Conservation (phyloP, 2,888 invertebrate genomes). For the Griposia aprilina region DNA sequence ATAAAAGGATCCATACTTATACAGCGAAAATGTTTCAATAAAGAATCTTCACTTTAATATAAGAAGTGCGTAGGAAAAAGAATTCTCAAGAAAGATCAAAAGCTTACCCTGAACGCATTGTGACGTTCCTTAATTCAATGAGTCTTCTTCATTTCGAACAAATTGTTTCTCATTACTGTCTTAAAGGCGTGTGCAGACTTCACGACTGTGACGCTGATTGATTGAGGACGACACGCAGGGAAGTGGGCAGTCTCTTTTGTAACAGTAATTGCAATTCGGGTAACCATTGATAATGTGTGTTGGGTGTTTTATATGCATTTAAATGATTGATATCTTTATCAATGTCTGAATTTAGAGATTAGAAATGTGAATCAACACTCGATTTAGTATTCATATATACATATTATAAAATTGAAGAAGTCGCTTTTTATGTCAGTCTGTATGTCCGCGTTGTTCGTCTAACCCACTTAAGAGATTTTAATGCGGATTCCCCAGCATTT, state of each 20-base stretch:
- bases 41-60: constrained; percentile 26
- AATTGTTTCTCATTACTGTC: constrained; percentile 63
- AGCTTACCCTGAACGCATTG: constrained; percentile 48
- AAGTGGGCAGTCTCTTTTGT: constrained; percentile 24
- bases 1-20: not conserved
- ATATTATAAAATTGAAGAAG: too few species aligned
- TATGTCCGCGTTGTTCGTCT: too few species aligned
- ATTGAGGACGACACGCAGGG: constrained; percentile 38
- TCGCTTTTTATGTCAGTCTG: too few species aligned
- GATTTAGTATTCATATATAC: not conserved
- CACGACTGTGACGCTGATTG: constrained; percentile 41
- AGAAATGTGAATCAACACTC: not conserved
- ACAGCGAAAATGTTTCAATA: constrained; percentile 5
- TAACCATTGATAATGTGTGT: constrained; percentile 18
- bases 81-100: constrained; percentile 51
- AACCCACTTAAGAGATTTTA: too few species aligned
- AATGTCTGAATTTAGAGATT: not conserved
- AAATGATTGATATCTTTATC: not conserved
- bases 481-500: too few species aligned
- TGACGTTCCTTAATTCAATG: constrained; percentile 48
- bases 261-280: constrained; percentile 35
- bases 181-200: constrained; percentile 55
- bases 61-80: constrained; percentile 26
- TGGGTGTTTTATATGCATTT: constrained; percentile 3
- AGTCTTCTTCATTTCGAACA: constrained; percentile 50